Evolutionary conservation across 2,888 invertebrate genomes (phyloP), one percentile per base, ranked within the genome.

Genomic region (Blastobasis lacticolella): DNA sequence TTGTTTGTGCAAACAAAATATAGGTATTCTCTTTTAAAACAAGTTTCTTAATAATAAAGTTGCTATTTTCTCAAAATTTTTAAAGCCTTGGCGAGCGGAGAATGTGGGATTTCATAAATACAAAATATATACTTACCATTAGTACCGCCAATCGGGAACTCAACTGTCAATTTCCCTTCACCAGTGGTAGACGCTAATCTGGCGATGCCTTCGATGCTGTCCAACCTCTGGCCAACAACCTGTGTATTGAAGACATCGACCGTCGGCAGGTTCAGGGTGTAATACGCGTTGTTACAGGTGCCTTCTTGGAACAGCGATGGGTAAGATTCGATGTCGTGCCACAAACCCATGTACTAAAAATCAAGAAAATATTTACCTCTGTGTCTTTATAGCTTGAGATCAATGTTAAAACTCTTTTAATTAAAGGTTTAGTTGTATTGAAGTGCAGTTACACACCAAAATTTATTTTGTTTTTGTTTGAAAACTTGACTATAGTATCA

Each of bases 161-260:
- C 90, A 74, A 92, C 92, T 0, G 88, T 82, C 0, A 93, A 89
- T 38, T 91, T 88, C 44, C 90, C 93, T 54, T 81, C 85, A 2
- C 85, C 86, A 66, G 92, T 91, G 0, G 89, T 89, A 42, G 89
- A 61, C 0, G 58, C 63, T 0, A 69, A 47, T 4, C 59, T 61
- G 6, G 78, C 85, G 3, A 57, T 52, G 4, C 81, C 84, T 1
- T 53, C 64, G 5, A 78, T 75, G 9, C 69, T 67, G n/a, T 68
- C 65, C 9, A 81, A 57, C 0, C 56, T 58, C 52, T 75, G 63
- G 53, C 73, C 62, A n/a, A 74, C 51, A 0, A 80, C 80, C 61
- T 80, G 75, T 0, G 77, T 74, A 43, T 74, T 73, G 38, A 54
- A 61, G 0, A 73, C 71, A 45, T 66, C 62, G 0, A 73, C 66